These are phyloP conservation scores for Rynchops niger DNA, from an alignment of 2,113 vertebrate genomes.

Conservation along the genomic window DNA sequence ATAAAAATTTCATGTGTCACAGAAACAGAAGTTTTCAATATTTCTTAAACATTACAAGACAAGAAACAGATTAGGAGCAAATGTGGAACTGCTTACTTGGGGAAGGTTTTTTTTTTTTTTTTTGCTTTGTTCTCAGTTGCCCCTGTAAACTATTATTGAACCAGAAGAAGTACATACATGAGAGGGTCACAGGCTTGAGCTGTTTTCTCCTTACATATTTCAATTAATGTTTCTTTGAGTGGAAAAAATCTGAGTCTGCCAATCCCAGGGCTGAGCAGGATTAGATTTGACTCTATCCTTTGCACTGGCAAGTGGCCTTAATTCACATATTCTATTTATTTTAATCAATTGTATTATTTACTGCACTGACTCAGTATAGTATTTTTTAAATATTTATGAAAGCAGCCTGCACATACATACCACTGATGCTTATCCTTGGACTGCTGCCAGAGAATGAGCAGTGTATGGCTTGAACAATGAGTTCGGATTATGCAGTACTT, in stretches of 20 bases:
- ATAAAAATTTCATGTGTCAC: neutral
- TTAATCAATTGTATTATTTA: conserved; percentile 18
- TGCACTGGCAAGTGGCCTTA: neutral
- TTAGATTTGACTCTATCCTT: neutral
- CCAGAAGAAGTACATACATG: neutral
- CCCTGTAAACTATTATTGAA: neutral
- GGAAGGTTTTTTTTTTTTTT: neutral
- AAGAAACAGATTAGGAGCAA: neutral
- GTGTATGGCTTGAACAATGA: neutral
- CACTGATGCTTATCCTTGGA: neutral
- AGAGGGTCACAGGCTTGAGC: neutral
- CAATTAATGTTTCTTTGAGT: neutral
- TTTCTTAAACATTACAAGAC: neutral
- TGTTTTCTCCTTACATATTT: neutral
- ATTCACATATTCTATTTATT: neutral
- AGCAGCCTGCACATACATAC: neutral
- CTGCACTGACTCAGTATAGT: neutral
- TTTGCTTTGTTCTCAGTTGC: neutral
- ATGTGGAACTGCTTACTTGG: neutral
- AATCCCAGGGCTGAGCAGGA: neutral
- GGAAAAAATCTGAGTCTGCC: neutral
- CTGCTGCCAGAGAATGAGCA: neutral
- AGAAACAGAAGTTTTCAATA: neutral
- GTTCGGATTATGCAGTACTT: conserved; percentile 16
- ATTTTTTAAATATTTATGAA: neutral